Evolutionary conservation across 2,113 vertebrate genomes (phyloP).

Genomic region (Pseudorasbora parva): DNA sequence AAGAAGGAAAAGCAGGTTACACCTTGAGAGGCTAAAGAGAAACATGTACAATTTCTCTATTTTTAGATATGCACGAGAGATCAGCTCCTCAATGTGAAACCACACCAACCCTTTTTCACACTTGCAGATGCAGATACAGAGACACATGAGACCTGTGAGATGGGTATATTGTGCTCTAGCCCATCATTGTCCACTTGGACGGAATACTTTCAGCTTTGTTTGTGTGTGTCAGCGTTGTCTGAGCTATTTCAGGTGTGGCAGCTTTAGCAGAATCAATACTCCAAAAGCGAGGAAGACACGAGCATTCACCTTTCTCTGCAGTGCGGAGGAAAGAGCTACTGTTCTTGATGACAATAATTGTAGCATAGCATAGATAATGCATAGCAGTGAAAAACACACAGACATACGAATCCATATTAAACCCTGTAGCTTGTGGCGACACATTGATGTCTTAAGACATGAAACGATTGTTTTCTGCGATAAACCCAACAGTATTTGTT

Average conservation of each 20-base stretch:
- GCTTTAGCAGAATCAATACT: constrained; percentile 67
- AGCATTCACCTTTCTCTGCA: constrained; percentile 52
- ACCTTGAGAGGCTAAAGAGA: constrained; percentile 2
- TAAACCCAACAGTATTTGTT: too few relatives aligned
- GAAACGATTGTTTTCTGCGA: too few relatives aligned
- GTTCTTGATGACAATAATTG: background rate
- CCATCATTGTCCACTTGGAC: background rate
- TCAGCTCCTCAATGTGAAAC: constrained; percentile 11
- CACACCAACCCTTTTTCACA: constrained; percentile 49
- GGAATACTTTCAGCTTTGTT: constrained; percentile 25
- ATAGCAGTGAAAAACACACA: too few relatives aligned
- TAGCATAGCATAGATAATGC: background rate
- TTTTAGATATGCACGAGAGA: constrained; percentile 22
- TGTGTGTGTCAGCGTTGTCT: constrained; percentile 43
- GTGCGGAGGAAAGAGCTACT: constrained; percentile 42
- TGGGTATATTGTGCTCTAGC: background rate
- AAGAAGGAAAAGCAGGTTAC: constrained; percentile 56
- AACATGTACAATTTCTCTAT: constrained; percentile 11
- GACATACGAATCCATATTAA: too few relatives aligned
- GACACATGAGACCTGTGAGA: background rate
- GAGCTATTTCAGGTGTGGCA: constrained; percentile 73
- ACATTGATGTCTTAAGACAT: too few relatives aligned
- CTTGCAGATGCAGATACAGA: background rate
- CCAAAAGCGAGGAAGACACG: constrained; percentile 58
- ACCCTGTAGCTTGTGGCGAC: too few relatives aligned